Percentiles rank a stretch among this genome's conserved stretches.
Conservation (phyloP, 2,888 invertebrate genomes). For the Sphaerophoria rueppellii region DNA sequence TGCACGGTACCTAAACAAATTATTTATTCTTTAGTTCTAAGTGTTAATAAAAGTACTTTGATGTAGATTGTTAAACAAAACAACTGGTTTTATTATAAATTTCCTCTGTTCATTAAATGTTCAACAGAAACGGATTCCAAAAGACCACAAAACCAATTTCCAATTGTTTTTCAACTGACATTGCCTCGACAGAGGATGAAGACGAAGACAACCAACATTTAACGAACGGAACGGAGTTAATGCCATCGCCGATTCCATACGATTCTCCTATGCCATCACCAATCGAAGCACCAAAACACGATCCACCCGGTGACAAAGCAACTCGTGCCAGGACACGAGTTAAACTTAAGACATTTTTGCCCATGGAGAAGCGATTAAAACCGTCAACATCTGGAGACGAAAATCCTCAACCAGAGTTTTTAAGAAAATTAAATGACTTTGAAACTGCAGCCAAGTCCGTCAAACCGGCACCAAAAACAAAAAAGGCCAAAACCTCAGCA, state of each 20-base stretch:
- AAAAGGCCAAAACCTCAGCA: constrained; percentile 45
- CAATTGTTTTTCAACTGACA: constrained; percentile 74
- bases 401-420: constrained; percentile 2
- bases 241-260: constrained; percentile 35
- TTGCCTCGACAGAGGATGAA: not conserved
- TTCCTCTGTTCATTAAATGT: constrained; percentile 12
- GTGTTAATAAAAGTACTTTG: constrained; percentile 16
- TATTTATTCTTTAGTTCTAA: constrained; percentile 11
- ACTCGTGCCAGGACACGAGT: constrained; percentile 62
- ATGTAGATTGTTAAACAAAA: constrained; percentile 66
- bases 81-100: constrained; percentile 47
- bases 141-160: constrained; percentile 73
- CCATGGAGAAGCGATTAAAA: constrained; percentile 54
- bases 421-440: constrained; percentile 69
- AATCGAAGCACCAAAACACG: not conserved
- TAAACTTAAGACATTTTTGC: constrained; percentile 74
- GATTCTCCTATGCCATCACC: constrained; percentile 25
- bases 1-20: constrained; percentile 76
- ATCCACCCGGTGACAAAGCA: not conserved
- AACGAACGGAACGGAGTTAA: not conserved
- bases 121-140: constrained; percentile 75
- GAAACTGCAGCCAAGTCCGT: constrained; percentile 66
- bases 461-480: constrained; percentile 53
- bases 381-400: not conserved
- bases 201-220: not conserved